Conservation (phyloP, 1,140 invertebrate species). For the Philotrypesis tridentata region DNA sequence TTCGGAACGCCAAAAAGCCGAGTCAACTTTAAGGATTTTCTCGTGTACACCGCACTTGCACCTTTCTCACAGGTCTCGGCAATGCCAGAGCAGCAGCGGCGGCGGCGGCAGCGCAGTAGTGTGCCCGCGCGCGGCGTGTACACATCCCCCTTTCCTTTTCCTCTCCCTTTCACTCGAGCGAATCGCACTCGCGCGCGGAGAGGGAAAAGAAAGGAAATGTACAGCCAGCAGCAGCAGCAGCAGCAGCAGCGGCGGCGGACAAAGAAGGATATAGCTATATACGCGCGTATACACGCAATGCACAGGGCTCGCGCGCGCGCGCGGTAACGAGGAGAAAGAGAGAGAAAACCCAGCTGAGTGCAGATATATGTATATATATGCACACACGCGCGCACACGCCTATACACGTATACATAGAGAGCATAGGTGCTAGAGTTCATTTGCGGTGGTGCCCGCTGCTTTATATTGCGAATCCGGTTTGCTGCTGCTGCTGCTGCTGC, state of each 20-base stretch:
- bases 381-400: too few species aligned
- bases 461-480: slow-evolving; percentile 68
- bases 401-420: neutral
- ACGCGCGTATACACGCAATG: neutral
- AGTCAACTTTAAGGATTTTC: too few species aligned
- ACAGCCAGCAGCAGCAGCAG: slow-evolving; percentile 54
- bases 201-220: slow-evolving; percentile 50
- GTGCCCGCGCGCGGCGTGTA: neutral
- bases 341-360: neutral
- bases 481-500: slow-evolving; percentile 50
- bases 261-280: slow-evolving; percentile 46
- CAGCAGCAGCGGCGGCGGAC: too few species aligned
- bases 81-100: slow-evolving; percentile 46
- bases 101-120: neutral
- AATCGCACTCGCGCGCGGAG: slow-evolving; percentile 25
- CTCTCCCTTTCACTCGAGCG: slow-evolving; percentile 63
- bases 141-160: slow-evolving; percentile 57
- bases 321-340: neutral
- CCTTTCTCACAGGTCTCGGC: slow-evolving; percentile 59
- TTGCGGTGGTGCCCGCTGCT: neutral
- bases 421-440: slow-evolving; percentile 27
- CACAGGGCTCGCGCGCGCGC: neutral
- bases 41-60: slow-evolving; percentile 58
- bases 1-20: too few species aligned
- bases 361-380: neutral